Evolutionary conservation across 2,113 vertebrate genomes (phyloP).

Genomic region (Microcebus murinus): DNA sequence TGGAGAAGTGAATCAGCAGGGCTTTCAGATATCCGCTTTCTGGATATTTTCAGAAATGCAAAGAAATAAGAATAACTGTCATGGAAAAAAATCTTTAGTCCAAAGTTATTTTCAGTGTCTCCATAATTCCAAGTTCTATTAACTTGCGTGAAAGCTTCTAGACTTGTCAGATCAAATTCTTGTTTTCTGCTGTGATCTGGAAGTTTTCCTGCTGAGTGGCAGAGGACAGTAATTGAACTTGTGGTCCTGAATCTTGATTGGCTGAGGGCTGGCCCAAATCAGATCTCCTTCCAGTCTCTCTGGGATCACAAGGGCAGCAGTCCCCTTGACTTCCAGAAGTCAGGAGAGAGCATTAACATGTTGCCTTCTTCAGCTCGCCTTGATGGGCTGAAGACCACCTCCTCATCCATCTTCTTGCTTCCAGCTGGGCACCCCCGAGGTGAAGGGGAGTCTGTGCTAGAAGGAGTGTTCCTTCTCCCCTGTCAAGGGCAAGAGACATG

Average conservation of each 20-base stretch:
- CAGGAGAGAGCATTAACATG: neutral
- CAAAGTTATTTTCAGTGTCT: constrained; percentile 25
- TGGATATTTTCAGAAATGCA: constrained; percentile 44
- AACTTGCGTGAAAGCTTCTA: constrained; percentile 1
- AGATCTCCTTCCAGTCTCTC: neutral
- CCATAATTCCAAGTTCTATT: constrained; percentile 27
- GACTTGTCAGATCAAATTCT: constrained; percentile 41
- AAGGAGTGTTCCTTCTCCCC: neutral
- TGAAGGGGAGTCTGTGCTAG: neutral
- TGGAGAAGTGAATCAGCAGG: neutral
- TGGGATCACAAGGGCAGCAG: neutral
- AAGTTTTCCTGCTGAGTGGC: neutral
- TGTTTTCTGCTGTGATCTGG: neutral
- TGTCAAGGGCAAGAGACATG: neutral
- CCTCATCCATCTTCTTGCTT: neutral
- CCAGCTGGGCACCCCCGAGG: neutral
- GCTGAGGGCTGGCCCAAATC: neutral
- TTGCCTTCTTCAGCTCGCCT: neutral
- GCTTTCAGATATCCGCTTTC: neutral
- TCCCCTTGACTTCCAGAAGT: neutral
- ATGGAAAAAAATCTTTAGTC: neutral
- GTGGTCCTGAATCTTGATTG: constrained; percentile 31
- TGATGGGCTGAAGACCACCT: neutral
- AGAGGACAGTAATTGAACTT: constrained; percentile 23
- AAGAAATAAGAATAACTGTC: constrained; percentile 34